These are phyloP conservation scores for Lacerta agilis DNA, from an alignment of 2,797 vertebrate species.

Conservation along the genomic window DNA sequence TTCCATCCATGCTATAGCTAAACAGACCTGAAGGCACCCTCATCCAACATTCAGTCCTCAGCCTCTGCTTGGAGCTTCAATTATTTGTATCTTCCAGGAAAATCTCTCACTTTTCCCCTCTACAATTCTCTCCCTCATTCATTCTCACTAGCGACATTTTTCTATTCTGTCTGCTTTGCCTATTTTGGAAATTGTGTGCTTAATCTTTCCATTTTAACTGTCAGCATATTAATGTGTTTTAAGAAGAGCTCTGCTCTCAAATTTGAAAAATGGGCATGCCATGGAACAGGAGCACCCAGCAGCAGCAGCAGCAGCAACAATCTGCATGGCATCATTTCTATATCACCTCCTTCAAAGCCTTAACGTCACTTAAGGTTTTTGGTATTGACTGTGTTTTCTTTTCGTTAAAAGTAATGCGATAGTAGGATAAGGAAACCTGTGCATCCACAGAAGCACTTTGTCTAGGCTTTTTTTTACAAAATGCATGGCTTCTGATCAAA, in stretches of 20 bases:
- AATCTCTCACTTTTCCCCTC: constrained; percentile 49
- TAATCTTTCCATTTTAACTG: constrained; percentile 65
- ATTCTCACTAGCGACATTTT: constrained; percentile 49
- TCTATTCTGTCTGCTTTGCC: constrained; percentile 40
- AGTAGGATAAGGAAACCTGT: background rate
- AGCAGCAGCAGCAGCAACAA: constrained; percentile 9
- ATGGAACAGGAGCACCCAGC: constrained; percentile 27
- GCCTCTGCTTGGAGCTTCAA: constrained; percentile 52
- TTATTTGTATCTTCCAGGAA: constrained; percentile 69
- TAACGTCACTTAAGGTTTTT: background rate
- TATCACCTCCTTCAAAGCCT: constrained; percentile 23
- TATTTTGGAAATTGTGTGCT: constrained; percentile 42
- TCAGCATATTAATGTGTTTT: constrained; percentile 57
- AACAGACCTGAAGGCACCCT: constrained; percentile 61
- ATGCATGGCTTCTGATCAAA: constrained; percentile 1
- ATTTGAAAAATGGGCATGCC: constrained; percentile 49
- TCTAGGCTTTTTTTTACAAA: background rate
- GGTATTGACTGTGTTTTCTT: background rate
- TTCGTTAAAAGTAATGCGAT: background rate
- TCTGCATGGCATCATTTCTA: constrained; percentile 12
- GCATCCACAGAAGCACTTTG: background rate
- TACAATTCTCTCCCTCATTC: constrained; percentile 55
- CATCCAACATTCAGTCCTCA: constrained; percentile 58
- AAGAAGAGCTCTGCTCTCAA: constrained; percentile 50
- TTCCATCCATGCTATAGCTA: constrained; percentile 36